Conservation (phyloP, 30 jellyfish, hydroid and myxozoan species). For the Turritopsis rubra region DNA sequence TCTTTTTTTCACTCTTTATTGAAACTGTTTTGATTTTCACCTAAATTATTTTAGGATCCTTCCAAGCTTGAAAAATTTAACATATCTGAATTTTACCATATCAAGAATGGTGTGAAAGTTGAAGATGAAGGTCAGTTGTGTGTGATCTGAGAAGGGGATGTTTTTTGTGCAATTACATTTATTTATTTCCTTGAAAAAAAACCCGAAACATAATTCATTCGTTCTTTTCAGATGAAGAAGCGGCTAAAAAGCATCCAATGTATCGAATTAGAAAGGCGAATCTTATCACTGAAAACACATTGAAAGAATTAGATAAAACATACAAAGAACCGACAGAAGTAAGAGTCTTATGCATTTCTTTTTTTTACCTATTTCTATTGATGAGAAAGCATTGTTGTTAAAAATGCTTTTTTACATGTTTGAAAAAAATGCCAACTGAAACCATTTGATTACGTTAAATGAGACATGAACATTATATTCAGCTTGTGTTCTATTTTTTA, state of each 20-base stretch:
- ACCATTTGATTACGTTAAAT: too few species aligned
- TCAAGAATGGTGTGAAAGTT: slow-evolving; percentile 61
- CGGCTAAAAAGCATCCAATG: slow-evolving; percentile 60
- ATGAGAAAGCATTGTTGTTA: too few species aligned
- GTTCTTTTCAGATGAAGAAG: slow-evolving; percentile 47
- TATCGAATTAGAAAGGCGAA: slow-evolving; percentile 69
- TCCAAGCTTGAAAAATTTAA: slow-evolving; percentile 77
- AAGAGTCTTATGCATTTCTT: too few species aligned
- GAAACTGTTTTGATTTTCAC: background rate
- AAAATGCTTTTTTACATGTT: too few species aligned
- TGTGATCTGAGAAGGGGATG: too few species aligned
- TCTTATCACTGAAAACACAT: slow-evolving; percentile 69
- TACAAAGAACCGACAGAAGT: slow-evolving; percentile 61
- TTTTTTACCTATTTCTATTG: too few species aligned
- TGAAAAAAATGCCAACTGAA: too few species aligned
- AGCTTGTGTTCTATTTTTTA: background rate
- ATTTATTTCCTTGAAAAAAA: background rate
- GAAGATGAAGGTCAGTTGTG: slow-evolving; percentile 62
- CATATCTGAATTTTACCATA: slow-evolving; percentile 74
- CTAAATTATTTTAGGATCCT: slow-evolving; percentile 50
- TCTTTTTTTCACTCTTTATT: background rate
- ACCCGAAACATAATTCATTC: background rate
- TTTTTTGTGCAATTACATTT: too few species aligned
- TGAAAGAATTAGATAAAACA: slow-evolving; percentile 68
- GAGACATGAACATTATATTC: too few species aligned